Percentiles rank a stretch among this genome's conserved stretches.
Conservation (phyloP, 2,113 vertebrate genomes). For the Ptilorrhoa leucosticta region DNA sequence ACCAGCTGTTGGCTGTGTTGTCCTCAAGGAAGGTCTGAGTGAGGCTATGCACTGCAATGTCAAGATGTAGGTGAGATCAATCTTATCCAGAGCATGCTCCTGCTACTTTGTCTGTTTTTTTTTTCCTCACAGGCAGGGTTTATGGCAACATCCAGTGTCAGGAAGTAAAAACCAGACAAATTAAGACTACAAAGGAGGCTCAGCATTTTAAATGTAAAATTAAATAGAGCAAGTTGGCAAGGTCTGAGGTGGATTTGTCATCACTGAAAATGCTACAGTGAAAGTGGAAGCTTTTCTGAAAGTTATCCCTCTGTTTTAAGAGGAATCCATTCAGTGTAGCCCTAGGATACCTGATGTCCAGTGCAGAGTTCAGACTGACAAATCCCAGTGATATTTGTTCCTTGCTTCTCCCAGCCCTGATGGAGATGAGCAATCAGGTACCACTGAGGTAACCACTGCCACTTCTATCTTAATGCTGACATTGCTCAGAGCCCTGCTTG, state of each 20-base stretch:
- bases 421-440: neutral
- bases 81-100: neutral
- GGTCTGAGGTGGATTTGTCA: neutral
- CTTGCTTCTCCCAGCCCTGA: neutral
- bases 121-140: neutral
- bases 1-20: neutral
- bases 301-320: neutral
- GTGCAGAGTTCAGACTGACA: neutral
- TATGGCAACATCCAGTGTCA: neutral
- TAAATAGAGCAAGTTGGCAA: neutral
- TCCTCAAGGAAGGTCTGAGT: neutral
- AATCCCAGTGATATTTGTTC: neutral
- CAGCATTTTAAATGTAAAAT: neutral
- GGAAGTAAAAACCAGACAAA: neutral
- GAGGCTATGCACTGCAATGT: no score
- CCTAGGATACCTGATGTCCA: neutral
- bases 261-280: neutral
- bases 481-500: neutral
- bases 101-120: neutral
- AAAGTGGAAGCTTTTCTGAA: neutral
- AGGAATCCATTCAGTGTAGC: neutral
- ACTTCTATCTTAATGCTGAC: neutral
- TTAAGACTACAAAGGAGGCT: neutral
- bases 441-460: neutral
- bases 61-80: neutral